phyloP scores from a whole-genome alignment of 2,113 vertebrate species.

The Ailurus styani region DNA sequence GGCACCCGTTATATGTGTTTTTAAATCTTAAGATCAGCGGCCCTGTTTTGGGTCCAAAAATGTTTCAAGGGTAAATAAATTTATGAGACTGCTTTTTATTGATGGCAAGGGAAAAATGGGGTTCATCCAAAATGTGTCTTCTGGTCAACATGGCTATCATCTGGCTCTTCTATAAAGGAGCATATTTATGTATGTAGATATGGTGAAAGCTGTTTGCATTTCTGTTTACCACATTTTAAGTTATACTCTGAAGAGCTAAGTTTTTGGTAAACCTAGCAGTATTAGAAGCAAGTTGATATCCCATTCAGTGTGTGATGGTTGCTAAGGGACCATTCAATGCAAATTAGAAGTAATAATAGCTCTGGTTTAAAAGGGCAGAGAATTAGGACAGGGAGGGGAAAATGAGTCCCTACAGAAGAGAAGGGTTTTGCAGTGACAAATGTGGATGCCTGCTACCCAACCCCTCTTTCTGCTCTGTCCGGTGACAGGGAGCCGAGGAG shows the following conservation, averaged over 20 bases:
- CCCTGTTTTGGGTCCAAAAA: background rate
- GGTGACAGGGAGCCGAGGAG: background rate
- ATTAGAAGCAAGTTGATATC: conserved; percentile 40
- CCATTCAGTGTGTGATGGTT: conserved; percentile 50
- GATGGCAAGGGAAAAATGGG: background rate
- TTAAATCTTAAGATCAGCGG: conserved; percentile 1
- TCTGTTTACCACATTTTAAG: conserved; percentile 37
- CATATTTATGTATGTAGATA: background rate
- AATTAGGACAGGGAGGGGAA: conserved; percentile 55
- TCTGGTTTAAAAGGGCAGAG: conserved; percentile 66
- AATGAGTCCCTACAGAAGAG: conserved; percentile 42
- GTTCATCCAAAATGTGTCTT: background rate
- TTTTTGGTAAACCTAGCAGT: conserved; percentile 42
- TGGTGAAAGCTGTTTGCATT: background rate
- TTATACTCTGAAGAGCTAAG: background rate
- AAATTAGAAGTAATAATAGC: conserved; percentile 73
- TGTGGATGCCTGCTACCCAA: background rate
- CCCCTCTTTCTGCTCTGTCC: background rate
- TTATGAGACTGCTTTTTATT: background rate
- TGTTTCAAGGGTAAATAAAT: background rate
- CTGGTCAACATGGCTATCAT: background rate
- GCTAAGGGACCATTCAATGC: conserved; percentile 66
- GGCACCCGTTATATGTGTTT: background rate
- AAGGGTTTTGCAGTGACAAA: background rate
- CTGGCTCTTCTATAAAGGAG: background rate